Evolutionary conservation across 2,113 vertebrate species (phyloP), one percentile per base, ranked within the genome.

Genomic region (Nematolebias whitei): DNA sequence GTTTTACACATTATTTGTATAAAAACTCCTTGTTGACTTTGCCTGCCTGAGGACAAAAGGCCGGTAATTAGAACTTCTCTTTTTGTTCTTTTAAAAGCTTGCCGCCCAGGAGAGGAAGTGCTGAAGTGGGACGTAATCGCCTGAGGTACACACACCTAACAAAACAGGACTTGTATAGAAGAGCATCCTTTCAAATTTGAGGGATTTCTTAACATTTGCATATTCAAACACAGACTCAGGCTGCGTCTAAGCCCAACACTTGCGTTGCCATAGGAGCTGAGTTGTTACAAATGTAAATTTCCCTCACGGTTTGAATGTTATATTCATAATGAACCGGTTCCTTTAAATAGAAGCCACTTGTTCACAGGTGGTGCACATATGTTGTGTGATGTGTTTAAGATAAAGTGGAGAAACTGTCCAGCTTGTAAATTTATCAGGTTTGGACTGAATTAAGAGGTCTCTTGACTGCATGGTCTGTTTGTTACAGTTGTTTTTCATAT

Each of bases 401-500:
- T 68, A 80, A 76, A 68, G 75, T 65, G 15, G 23, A 44, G 39
- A 62, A 69, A 38, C 38, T 26, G 44, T 43, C 45, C 10, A 15
- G 59, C 35, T 61, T 58, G 44, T 61, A 60, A 38, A 64, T 70
- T 32, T 59, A 54, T 78, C 45, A 43, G 62, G 70, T 74, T 84
- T 66, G 58, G 56, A 41, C 60, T 61, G 76, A 78, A 83, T 88
- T 80, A 81, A 76, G 63, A 29, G 48, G 70, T 83, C 67, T 84
- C 72, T 80, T 85, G 84, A 88, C 88, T 85, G 88, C 79, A 86
- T 80, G 81, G 70, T 88, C 76, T 62, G 81, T 80, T 89, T 84
- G 85, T 80, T 75, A 55, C 63, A 72, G 72, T 73, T 83, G 74
- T 84, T 80, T 67, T 66, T 78, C 72, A 69, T 71, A 63, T 54